Conservation (phyloP, 1,140 invertebrate genomes). For the Drosophila setifemur region DNA sequence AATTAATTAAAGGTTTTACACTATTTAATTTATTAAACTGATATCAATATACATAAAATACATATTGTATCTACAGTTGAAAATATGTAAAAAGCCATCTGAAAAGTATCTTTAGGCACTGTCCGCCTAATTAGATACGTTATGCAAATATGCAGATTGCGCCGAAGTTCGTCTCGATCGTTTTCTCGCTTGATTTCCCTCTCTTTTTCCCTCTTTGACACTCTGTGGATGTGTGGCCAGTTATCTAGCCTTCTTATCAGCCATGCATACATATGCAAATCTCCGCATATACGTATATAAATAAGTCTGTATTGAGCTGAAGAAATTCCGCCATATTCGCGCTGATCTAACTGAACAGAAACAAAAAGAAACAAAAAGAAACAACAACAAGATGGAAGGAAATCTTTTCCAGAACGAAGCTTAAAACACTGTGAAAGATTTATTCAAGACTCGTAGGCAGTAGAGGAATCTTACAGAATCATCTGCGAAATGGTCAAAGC, state of each 20-base stretch:
- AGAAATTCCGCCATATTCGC: conserved; percentile 31
- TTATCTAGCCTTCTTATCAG: conserved; percentile 67
- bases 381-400: not conserved
- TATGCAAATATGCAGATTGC: conserved; percentile 60
- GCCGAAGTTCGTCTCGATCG: conserved; percentile 7
- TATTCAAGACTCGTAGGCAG: too few relatives aligned
- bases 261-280: conserved; percentile 35
- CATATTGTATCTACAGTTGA: too few relatives aligned
- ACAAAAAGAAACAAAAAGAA: not conserved
- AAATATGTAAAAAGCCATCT: not conserved
- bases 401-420: not conserved
- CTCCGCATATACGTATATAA: conserved; percentile 5
- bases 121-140: conserved; percentile 64
- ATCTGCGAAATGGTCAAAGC: too few relatives aligned
- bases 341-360: conserved; percentile 52
- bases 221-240: conserved; percentile 34
- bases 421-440: not conserved
- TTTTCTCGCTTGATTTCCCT: conserved; percentile 4
- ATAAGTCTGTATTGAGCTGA: not conserved
- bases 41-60: too few relatives aligned
- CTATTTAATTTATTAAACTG: too few relatives aligned
- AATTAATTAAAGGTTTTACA: too few relatives aligned
- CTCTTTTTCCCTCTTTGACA: not conserved
- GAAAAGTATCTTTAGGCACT: conserved; percentile 22
- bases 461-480: too few relatives aligned